Evolutionary conservation across 1,140 invertebrate species (phyloP), one percentile per base, ranked within the genome.

Genomic region (Drosophila orosa): DNA sequence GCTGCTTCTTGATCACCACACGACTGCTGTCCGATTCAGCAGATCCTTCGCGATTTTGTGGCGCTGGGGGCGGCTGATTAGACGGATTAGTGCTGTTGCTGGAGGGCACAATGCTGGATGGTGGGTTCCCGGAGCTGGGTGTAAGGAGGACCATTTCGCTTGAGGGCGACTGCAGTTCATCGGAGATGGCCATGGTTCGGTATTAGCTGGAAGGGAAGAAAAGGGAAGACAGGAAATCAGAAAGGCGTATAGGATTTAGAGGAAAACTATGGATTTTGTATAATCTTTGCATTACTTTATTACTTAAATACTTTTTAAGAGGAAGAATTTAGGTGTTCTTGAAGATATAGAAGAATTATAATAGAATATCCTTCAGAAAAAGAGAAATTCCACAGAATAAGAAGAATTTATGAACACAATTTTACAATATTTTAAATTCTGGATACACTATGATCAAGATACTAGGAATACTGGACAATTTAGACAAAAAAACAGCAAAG

Each of bases 1-100:
- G 92, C 78, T 96, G 94, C 87, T 96, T 97, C 74, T 96, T 96
- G 93, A 97, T 94, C 77, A 94, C 94, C 4, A 96, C 94, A 91
- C 90, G 74, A 35, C 90, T 91, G 59, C 40, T 86, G 25, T 83
- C 73, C 13, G 90, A 90, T 29, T 91, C 90, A 3, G 77, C 81
- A 17, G 90, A 91, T 40, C 78, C 90, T 55, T 90, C 90, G 10
- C 81, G 80, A 35, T 22, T 39, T 17, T 58, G 33, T 0, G 29
- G 57, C 24, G 72, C 56, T 33, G 71, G 73, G 5, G 52, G 13
- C 4, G 42, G 10, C 3, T 29, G 47, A 17, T 19, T 35, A 1
- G 50, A 24, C 17, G 19, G 29, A 24, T 24, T 29, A 19, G 9
- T 37, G 13, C 44, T 19, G 15, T 19, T 25, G 17, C 19, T 15